These are phyloP conservation scores for Stylophora pistillata DNA, from an alignment of 64 coral and sea anemone genomes.

Conservation along the genomic window DNA sequence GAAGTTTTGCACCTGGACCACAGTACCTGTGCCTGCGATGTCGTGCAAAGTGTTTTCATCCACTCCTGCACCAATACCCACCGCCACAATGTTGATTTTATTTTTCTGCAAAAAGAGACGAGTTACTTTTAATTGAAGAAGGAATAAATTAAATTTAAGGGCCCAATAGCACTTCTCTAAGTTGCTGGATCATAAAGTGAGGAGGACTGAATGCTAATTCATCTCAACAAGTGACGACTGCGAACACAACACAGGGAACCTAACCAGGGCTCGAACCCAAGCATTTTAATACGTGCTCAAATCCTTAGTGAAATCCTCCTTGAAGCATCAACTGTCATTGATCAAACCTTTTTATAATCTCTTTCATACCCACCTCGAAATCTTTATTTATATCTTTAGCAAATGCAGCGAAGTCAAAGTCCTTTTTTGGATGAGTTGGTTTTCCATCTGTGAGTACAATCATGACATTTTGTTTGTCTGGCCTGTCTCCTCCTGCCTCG, in stretches of 20 bases:
- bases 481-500: slow-evolving; percentile 2
- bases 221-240: too few relatives aligned
- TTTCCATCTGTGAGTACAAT: slow-evolving; percentile 22
- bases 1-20: not conserved
- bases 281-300: too few relatives aligned
- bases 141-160: not conserved
- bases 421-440: not conserved
- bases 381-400: too few relatives aligned
- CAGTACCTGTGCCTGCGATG: not conserved
- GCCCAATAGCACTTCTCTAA: not conserved
- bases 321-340: too few relatives aligned
- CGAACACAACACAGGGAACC: too few relatives aligned
- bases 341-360: too few relatives aligned
- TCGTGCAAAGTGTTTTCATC: not conserved
- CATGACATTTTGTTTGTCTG: slow-evolving; percentile 15
- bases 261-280: too few relatives aligned
- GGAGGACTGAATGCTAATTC: too few relatives aligned
- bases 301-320: too few relatives aligned
- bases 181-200: too few relatives aligned
- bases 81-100: not conserved
- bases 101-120: not conserved
- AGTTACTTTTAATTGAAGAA: not conserved
- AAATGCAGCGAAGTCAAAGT: too few relatives aligned
- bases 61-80: not conserved
- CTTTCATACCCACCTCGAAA: too few relatives aligned